These are phyloP conservation scores for Scopus umbretta DNA, from an alignment of 2,113 vertebrate genomes.

Conservation along the genomic window DNA sequence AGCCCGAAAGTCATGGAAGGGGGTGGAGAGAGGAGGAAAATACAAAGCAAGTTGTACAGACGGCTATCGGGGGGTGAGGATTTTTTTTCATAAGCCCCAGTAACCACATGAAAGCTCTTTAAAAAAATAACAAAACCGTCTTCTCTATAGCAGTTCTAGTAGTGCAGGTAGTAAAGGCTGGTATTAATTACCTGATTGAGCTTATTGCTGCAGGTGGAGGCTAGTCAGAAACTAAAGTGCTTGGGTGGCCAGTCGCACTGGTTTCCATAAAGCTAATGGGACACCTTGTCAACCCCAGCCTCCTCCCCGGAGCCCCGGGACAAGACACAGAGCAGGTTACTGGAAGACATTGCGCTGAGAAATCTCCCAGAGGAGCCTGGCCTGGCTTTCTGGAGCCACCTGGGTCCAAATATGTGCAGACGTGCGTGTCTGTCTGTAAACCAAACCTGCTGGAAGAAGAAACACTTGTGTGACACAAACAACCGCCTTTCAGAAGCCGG, in stretches of 20 bases:
- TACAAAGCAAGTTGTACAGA: neutral
- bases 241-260: neutral
- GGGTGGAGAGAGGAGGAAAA: neutral
- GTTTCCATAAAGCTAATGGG: neutral
- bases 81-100: neutral
- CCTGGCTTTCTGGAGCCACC: slow-evolving; percentile 5
- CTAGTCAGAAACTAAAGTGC: neutral
- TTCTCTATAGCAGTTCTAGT: neutral
- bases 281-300: neutral
- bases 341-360: neutral
- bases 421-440: rapidly evolving
- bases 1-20: neutral
- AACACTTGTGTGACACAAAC: neutral
- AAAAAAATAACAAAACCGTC: neutral
- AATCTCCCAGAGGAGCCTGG: neutral
- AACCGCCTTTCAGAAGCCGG: neutral
- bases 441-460: slow-evolving; percentile 1
- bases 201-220: slow-evolving; percentile 52
- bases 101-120: slow-evolving; percentile 51
- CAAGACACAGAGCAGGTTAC: neutral
- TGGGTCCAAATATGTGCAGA: neutral
- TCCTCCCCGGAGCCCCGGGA: neutral
- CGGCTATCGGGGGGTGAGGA: neutral
- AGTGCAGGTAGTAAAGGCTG: slow-evolving; percentile 33
- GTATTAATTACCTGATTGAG: slow-evolving; percentile 34